phyloP scores from a whole-genome alignment of 2,888 invertebrate genomes.

The Orthosia incerta region DNA sequence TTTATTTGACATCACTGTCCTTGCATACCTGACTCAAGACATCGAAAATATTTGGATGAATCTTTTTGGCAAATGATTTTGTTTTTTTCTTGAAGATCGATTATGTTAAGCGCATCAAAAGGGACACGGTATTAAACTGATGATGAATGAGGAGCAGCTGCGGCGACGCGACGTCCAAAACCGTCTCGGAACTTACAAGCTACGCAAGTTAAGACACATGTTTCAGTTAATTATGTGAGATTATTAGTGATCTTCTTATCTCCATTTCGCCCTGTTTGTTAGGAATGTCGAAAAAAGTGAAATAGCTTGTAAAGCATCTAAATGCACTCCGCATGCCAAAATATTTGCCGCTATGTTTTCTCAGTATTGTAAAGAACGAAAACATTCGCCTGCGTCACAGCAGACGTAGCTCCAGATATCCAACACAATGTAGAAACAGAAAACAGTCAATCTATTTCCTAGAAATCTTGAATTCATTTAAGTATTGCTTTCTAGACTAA shows the following conservation, averaged over 20 bases:
- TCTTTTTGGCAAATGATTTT: slow-evolving; percentile 75
- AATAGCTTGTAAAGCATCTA: slow-evolving; percentile 25
- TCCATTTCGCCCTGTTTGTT: slow-evolving; percentile 14
- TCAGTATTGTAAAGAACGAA: slow-evolving; percentile 42
- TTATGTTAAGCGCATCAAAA: slow-evolving; percentile 72
- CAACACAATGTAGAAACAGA: slow-evolving; percentile 18
- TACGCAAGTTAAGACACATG: slow-evolving; percentile 6
- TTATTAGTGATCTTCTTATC: slow-evolving; percentile 32
- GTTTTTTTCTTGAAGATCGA: slow-evolving; percentile 71
- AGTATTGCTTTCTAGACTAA: slow-evolving; percentile 7
- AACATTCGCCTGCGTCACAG: slow-evolving; percentile 52
- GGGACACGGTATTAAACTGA: slow-evolving; percentile 64
- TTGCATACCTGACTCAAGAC: slow-evolving; percentile 71
- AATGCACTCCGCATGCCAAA: slow-evolving; percentile 49
- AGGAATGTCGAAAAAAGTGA: slow-evolving; percentile 33
- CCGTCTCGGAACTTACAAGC: slow-evolving; percentile 12
- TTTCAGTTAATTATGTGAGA: slow-evolving; percentile 10
- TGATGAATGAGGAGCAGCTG: slow-evolving; percentile 66
- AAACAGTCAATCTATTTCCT: slow-evolving; percentile 8
- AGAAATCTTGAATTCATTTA: slow-evolving; percentile 14
- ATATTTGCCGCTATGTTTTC: slow-evolving; percentile 47
- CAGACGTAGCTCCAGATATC: slow-evolving; percentile 26
- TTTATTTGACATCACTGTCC: slow-evolving; percentile 72
- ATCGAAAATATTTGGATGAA: slow-evolving; percentile 71
- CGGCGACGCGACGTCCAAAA: slow-evolving; percentile 31